A percentile compares a stretch with the other conserved stretches of the same genome.
These are phyloP conservation scores for Hermodice carunculata DNA, from an alignment of 2,888 invertebrate species.

Conservation along the genomic window DNA sequence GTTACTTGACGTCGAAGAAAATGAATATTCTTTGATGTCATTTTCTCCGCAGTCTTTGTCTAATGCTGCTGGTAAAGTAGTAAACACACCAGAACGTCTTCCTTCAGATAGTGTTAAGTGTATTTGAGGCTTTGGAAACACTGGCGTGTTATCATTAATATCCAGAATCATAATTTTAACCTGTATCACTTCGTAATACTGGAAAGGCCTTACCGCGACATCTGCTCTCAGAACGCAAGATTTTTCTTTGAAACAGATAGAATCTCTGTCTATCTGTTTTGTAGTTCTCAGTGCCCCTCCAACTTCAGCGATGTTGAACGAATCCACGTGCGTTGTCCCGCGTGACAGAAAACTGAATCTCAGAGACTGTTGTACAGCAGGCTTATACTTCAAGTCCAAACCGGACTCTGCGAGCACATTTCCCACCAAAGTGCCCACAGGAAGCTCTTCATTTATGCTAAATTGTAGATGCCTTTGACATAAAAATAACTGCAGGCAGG, in stretches of 20 bases:
- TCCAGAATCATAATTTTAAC: slow-evolving; percentile 46
- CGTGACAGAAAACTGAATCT: neutral
- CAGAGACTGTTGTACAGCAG: neutral
- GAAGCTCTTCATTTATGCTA: slow-evolving; percentile 28
- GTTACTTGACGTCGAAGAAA: slow-evolving; percentile 13
- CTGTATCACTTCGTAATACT: slow-evolving; percentile 74
- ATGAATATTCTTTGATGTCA: slow-evolving; percentile 75
- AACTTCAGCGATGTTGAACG: slow-evolving; percentile 4
- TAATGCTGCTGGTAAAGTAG: slow-evolving; percentile 73
- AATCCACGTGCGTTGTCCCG: neutral
- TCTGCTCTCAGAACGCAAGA: slow-evolving; percentile 16
- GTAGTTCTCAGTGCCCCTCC: neutral
- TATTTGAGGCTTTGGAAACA: slow-evolving; percentile 35
- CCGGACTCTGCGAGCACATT: slow-evolving; percentile 27
- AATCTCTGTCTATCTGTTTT: slow-evolving; percentile 19
- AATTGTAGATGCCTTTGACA: slow-evolving; percentile 1
- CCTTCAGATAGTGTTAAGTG: slow-evolving; percentile 37
- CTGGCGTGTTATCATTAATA: slow-evolving; percentile 52
- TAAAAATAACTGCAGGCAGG: neutral
- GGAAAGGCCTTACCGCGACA: slow-evolving; percentile 11
- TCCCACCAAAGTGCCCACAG: slow-evolving; percentile 24
- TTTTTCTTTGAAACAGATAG: slow-evolving; percentile 15
- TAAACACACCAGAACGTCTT: slow-evolving; percentile 30
- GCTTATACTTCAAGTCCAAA: slow-evolving; percentile 8
- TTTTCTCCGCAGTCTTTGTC: slow-evolving; percentile 89